phyloP scores from a whole-genome alignment of 2,888 invertebrate genomes.

The Neelides folsomi region DNA sequence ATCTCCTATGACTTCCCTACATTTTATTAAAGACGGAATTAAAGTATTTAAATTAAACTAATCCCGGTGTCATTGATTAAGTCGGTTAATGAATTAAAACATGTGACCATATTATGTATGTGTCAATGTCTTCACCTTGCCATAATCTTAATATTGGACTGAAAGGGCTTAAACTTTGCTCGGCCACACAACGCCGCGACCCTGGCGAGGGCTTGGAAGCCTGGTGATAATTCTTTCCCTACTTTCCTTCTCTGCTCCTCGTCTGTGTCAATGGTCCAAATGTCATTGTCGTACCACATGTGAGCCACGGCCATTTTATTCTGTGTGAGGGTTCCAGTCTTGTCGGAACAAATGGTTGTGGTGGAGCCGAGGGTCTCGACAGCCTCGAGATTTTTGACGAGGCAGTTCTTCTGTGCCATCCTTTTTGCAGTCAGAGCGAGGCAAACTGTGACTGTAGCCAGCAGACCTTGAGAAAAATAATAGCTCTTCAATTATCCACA shows the following conservation, averaged over 20 bases:
- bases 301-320: slow-evolving; percentile 64
- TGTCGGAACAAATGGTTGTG: slow-evolving; percentile 66
- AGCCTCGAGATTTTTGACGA: slow-evolving; percentile 65
- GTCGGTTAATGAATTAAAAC: too few species aligned
- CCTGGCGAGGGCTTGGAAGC: slow-evolving; percentile 44
- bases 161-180: slow-evolving; percentile 49
- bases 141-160: slow-evolving; percentile 1
- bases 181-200: slow-evolving; percentile 55
- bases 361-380: slow-evolving; percentile 68
- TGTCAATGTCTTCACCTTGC: too few species aligned
- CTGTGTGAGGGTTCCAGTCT: slow-evolving; percentile 60
- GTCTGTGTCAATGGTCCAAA: slow-evolving; percentile 49
- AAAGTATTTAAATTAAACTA: too few species aligned
- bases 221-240: slow-evolving; percentile 36
- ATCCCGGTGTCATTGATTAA: too few species aligned
- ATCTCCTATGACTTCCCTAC: too few species aligned
- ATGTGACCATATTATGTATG: too few species aligned
- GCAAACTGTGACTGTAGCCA: slow-evolving; percentile 40
- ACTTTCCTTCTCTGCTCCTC: slow-evolving; percentile 45
- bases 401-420: slow-evolving; percentile 67
- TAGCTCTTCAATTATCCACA: too few species aligned
- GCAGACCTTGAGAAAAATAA: slow-evolving; percentile 10
- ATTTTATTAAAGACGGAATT: too few species aligned
- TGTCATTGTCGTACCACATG: slow-evolving; percentile 52
- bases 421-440: slow-evolving; percentile 62